Percentiles rank a stretch among this genome's conserved stretches.
phyloP scores from a whole-genome alignment of 2,888 invertebrate genomes.

The Camponotus fellah region DNA sequence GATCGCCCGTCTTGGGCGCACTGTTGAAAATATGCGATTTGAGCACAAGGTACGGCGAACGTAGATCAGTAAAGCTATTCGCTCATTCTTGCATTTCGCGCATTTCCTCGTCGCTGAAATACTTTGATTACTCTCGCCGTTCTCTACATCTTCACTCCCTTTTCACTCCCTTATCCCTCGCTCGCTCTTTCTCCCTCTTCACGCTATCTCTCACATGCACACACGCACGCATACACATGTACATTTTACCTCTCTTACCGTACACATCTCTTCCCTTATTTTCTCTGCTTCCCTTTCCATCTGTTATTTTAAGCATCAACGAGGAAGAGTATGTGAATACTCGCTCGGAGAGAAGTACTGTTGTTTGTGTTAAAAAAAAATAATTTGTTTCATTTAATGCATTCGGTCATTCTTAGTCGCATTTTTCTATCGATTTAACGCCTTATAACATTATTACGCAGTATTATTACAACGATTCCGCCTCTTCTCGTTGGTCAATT shows the following conservation, averaged over 20 bases:
- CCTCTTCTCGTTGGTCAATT: slow-evolving; percentile 67
- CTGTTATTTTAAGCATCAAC: slow-evolving; percentile 46
- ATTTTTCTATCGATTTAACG: slow-evolving; percentile 36
- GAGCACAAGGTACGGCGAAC: slow-evolving; percentile 65
- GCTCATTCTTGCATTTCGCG: slow-evolving; percentile 33
- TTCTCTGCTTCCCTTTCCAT: slow-evolving; percentile 11
- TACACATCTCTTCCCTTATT: slow-evolving; percentile 12
- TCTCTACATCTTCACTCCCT: background rate
- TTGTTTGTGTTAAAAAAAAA: slow-evolving; percentile 21
- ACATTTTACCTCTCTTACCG: slow-evolving; percentile 10
- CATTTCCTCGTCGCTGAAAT: slow-evolving; percentile 44
- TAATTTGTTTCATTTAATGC: slow-evolving; percentile 29
- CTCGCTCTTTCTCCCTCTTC: background rate
- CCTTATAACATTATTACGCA: slow-evolving; percentile 30
- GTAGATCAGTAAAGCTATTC: slow-evolving; percentile 64
- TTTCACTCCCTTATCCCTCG: background rate
- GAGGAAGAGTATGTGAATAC: slow-evolving; percentile 38
- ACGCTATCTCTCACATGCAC: slow-evolving; percentile 18
- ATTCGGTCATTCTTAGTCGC: slow-evolving; percentile 16
- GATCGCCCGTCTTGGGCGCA: slow-evolving; percentile 46
- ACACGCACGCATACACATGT: slow-evolving; percentile 35
- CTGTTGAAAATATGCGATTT: slow-evolving; percentile 67
- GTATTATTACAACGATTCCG: slow-evolving; percentile 54
- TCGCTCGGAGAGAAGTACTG: slow-evolving; percentile 48
- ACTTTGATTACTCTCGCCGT: slow-evolving; percentile 54